Base-by-base conservation (phyloP, 2,113 vertebrate species). In the Cairina moschata region DNA sequence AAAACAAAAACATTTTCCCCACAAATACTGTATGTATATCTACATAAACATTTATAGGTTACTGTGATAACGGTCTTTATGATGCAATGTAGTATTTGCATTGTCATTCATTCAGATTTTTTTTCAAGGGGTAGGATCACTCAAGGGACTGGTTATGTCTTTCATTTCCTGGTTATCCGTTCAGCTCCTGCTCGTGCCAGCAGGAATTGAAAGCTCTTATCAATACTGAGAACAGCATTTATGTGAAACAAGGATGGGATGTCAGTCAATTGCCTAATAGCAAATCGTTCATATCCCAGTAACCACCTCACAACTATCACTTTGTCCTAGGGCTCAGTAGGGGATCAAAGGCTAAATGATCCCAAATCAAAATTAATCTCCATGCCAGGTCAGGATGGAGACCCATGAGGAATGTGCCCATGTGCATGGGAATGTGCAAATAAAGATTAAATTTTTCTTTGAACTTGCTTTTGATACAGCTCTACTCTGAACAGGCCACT, bases 81-180 rank as follows among this genome's bases (percentile, higher is more conserved):
- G 31, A 75, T 58, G 17, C 66, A 86, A 62, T 46, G 62, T 52
- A 55, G 6, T 42, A 65, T 88, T 94, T 94, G 73, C 67, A 48
- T 92, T 67, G 92, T 81, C 54, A 65, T 92, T 93, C 62, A 75
- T 94, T 25, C 87, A 79, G 3, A 55, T 76, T 36, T 36, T 66
- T 81, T 85, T 84, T 25, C 22, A n/a, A 63, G 44, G 36, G 21
- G 23, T 83, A 89, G 62, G 48, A 91, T 88, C 54, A 65, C 83
- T 93, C 83, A 17, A 66, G 66, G 83, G 88, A 68, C 95, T 90
- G 77, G 73, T 92, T 92, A 88, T 92, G 66, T 90, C 92, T 93
- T 94, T 95, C 90, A 79, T 96, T 94, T 95, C 92, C 93, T 92
- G 83, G 92, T 94, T 94, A 93, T 95, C 96, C 88, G 72, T 55